A percentile compares a stretch with the other conserved stretches of the same genome.
These are phyloP conservation scores for Polymixis flavicincta DNA, from an alignment of 2,888 invertebrate genomes.

Conservation along the genomic window DNA sequence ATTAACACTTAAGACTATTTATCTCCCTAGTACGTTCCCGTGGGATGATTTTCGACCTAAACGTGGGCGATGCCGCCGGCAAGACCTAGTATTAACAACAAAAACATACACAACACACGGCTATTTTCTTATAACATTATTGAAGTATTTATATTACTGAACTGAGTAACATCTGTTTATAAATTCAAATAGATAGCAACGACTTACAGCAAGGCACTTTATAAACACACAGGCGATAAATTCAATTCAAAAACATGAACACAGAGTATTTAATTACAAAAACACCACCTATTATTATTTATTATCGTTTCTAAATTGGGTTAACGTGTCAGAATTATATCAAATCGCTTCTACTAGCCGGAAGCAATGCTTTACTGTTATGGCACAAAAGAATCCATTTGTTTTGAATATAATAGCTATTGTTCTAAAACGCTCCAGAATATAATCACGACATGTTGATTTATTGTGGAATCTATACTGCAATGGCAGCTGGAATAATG, in stretches of 20 bases:
- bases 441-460: conserved; percentile 86
- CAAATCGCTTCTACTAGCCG: conserved; percentile 81
- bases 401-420: conserved; percentile 88
- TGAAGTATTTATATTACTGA: background rate
- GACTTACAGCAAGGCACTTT: background rate
- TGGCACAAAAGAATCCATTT: conserved; percentile 84
- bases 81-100: too few species aligned
- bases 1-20: too few species aligned
- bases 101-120: too few species aligned
- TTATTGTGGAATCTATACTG: conserved; percentile 72
- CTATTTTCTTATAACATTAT: background rate
- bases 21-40: too few species aligned
- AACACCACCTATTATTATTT: conserved; percentile 66
- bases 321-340: conserved; percentile 77
- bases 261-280: conserved; percentile 63
- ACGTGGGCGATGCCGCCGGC: too few species aligned
- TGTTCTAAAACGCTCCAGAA: conserved; percentile 84
- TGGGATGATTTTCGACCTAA: too few species aligned
- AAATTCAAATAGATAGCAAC: background rate
- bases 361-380: conserved; percentile 85
- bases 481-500: conserved; percentile 44
- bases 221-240: conserved; percentile 43
- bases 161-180: conserved; percentile 14
- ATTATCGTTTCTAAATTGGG: conserved; percentile 70
- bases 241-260: conserved; percentile 53